These are phyloP conservation scores for Leptosomus discolor DNA, from an alignment of 2,113 vertebrate species.

Conservation along the genomic window DNA sequence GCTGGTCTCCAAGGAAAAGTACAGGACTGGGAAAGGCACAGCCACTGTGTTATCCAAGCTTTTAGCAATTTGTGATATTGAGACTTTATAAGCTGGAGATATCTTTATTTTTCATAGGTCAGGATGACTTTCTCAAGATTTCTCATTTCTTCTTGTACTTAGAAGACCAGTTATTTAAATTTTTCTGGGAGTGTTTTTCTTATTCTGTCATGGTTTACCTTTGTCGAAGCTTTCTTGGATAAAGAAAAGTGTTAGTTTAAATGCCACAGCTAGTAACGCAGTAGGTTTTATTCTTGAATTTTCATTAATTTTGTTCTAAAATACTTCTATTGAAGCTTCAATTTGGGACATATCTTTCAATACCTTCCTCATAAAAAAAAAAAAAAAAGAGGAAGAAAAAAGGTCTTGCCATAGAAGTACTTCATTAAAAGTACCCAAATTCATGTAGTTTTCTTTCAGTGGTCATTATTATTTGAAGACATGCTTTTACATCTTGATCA, in stretches of 20 bases:
- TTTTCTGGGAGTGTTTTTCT: neutral
- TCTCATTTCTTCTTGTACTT: neutral
- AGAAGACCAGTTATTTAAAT: neutral
- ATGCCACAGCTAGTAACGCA: neutral
- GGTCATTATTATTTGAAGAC: neutral
- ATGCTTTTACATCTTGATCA: neutral
- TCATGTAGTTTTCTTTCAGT: neutral
- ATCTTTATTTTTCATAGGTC: neutral
- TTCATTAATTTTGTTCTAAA: neutral
- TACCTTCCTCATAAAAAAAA: neutral
- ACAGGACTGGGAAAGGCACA: neutral
- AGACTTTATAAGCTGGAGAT: neutral
- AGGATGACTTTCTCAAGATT: neutral
- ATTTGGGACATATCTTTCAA: neutral
- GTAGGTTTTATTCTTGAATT: neutral
- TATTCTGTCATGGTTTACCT: neutral
- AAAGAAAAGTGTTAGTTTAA: neutral
- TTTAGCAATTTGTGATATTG: neutral
- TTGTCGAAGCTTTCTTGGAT: neutral
- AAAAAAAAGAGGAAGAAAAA: rapidly evolving
- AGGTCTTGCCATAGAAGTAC: neutral
- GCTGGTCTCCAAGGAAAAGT: neutral
- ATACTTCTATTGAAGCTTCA: neutral
- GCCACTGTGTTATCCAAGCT: neutral
- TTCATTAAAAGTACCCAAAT: neutral